A percentile compares a stretch with the other conserved stretches of the same genome.
Conservation (phyloP, 2,113 vertebrate species). For the Sapajus apella region DNA sequence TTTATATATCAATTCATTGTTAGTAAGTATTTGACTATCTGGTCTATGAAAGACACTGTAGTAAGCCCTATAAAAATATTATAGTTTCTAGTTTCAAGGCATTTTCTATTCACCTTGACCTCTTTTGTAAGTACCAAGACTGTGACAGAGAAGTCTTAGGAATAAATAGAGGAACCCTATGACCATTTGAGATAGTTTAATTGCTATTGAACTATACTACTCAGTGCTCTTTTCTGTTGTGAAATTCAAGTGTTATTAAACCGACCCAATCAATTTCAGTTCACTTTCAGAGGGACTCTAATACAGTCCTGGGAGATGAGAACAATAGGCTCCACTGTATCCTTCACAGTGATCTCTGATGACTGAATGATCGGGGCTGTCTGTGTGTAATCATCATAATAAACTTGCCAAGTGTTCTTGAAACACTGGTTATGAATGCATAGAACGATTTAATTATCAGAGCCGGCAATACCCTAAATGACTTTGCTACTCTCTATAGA, state of each 20-base stretch:
- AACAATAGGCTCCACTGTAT: neutral
- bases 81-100: neutral
- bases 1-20: neutral
- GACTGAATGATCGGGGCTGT: neutral
- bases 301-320: neutral
- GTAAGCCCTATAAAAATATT: neutral
- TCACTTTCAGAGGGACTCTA: neutral
- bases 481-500: neutral
- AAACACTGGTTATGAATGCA: neutral
- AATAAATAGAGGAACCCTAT: conserved; percentile 20
- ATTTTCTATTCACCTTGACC: neutral
- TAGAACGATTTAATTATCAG: neutral
- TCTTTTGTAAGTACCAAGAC: neutral
- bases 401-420: neutral
- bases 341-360: neutral
- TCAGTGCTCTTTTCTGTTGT: conserved; percentile 18
- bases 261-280: conserved; percentile 42
- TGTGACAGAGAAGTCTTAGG: neutral
- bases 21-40: neutral
- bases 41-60: neutral
- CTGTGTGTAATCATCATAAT: neutral
- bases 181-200: conserved; percentile 32
- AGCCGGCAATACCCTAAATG: neutral
- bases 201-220: neutral
- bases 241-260: conserved; percentile 67